A percentile compares a stretch with the other conserved stretches of the same genome.
These are phyloP conservation scores for Cataglyphis hispanica DNA, from an alignment of 1,140 invertebrate genomes.

Conservation along the genomic window DNA sequence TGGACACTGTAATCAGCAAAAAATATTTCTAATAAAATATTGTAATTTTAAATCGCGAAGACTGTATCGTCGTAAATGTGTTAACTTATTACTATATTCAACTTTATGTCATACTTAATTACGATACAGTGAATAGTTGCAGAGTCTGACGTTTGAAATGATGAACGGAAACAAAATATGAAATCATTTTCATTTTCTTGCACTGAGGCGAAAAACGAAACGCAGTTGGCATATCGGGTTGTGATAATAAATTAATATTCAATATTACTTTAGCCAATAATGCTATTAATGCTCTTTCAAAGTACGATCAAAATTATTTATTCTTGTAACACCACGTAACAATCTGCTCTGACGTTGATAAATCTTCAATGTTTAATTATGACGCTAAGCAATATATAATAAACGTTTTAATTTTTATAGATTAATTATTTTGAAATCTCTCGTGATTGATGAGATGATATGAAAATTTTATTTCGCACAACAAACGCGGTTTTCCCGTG, in stretches of 20 bases:
- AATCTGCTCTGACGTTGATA: background rate
- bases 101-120: background rate
- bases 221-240: slow-evolving; percentile 3
- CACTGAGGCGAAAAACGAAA: background rate
- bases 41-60: background rate
- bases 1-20: background rate
- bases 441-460: background rate
- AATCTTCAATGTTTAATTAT: slow-evolving; percentile 1
- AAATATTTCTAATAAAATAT: background rate
- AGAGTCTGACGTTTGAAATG: background rate
- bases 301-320: slow-evolving; percentile 7
- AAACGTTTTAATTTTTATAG: background rate
- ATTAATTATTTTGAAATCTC: background rate
- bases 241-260: slow-evolving; percentile 51
- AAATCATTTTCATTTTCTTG: slow-evolving; percentile 44
- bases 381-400: background rate
- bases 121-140: background rate
- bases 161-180: slow-evolving; percentile 22
- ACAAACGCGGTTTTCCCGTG: background rate
- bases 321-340: background rate
- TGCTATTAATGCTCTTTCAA: background rate
- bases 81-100: slow-evolving; percentile 27
- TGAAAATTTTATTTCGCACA: background rate
- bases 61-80: background rate
- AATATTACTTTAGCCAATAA: slow-evolving; percentile 26